Evolutionary conservation across 2,113 vertebrate genomes (phyloP).

Genomic region (Corythaixoides concolor): DNA sequence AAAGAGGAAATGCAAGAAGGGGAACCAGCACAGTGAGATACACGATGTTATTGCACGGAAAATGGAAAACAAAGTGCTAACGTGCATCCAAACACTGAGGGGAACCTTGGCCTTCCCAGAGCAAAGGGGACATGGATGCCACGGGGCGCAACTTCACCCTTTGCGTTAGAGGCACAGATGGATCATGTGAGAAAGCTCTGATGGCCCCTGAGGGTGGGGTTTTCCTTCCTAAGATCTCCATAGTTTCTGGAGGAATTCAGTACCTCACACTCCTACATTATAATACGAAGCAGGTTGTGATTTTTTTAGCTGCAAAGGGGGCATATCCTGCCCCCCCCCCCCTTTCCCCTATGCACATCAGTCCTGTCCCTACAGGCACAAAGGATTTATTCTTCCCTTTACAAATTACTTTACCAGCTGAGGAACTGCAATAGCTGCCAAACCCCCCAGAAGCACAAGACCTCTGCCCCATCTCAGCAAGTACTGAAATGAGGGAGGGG

Average conservation of each 20-base stretch:
- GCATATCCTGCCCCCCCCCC: not conserved
- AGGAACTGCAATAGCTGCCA: not conserved
- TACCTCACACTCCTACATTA: not conserved
- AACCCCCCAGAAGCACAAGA: not conserved
- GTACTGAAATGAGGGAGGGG: not conserved
- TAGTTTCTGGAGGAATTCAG: not conserved
- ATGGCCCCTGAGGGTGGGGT: not conserved
- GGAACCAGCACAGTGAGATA: not conserved
- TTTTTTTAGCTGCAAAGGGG: not conserved
- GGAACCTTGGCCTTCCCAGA: not conserved
- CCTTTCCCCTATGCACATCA: not conserved
- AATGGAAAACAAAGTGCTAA: not conserved
- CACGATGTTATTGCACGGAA: not conserved
- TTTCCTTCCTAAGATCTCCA: not conserved
- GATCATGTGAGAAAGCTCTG: not conserved
- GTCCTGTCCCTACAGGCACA: not conserved
- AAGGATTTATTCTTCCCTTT: constrained; percentile 45
- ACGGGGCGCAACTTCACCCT: not conserved
- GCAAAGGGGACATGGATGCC: not conserved
- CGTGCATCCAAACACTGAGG: not conserved
- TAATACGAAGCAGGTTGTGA: not conserved
- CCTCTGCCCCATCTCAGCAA: constrained; percentile 24
- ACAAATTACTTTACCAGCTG: constrained; percentile 41
- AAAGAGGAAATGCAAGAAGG: not conserved
- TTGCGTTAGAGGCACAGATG: not conserved